These are phyloP conservation scores for Hemaris fuciformis DNA, from an alignment of 2,888 invertebrate genomes.

Conservation along the genomic window DNA sequence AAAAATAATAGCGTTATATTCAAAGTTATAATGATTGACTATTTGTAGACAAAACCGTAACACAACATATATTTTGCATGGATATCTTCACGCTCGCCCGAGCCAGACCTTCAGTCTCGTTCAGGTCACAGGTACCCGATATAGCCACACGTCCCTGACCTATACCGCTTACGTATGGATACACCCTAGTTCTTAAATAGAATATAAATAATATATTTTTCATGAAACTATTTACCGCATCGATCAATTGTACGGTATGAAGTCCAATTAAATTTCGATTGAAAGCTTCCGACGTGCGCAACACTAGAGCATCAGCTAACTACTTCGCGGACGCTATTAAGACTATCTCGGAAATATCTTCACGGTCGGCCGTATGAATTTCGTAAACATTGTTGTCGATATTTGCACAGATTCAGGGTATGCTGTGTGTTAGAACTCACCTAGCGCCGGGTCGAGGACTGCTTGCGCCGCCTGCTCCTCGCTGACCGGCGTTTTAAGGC, in stretches of 20 bases:
- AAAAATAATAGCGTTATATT: background rate
- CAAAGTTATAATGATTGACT: background rate
- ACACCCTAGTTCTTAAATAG: background rate
- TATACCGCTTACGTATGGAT: background rate
- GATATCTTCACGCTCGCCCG: conserved; percentile 1
- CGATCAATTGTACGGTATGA: background rate
- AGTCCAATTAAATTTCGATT: background rate
- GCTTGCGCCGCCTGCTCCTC: conserved; percentile 86
- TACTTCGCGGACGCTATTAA: background rate
- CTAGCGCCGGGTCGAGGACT: conserved; percentile 85
- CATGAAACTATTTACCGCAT: background rate
- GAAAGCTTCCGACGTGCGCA: background rate
- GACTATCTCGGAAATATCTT: conserved; percentile 1
- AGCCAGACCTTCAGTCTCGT: background rate
- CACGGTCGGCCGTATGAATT: background rate
- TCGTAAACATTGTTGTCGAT: background rate
- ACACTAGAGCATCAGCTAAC: background rate
- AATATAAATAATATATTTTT: background rate
- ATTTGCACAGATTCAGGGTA: background rate
- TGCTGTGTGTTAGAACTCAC: conserved; percentile 52
- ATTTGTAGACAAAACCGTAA: background rate
- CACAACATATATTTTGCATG: background rate
- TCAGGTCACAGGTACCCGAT: background rate
- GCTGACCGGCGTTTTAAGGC: conserved; percentile 86
- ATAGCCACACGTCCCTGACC: conserved; percentile 4